Conservation (phyloP, 2,888 invertebrate genomes). For the Sminthurinus aureus region DNA sequence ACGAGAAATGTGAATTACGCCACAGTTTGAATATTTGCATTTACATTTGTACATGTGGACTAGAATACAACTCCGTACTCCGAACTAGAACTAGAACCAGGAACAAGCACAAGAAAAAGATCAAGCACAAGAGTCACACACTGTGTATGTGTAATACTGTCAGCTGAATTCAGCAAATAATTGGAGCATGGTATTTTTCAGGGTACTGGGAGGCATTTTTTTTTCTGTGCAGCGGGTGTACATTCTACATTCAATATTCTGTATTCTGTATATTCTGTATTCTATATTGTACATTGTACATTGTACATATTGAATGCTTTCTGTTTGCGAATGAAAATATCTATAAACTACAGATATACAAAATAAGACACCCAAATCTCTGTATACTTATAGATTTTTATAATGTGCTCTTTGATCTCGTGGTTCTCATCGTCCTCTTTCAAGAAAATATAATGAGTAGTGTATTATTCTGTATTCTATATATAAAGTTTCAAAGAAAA, state of each 20-base stretch:
- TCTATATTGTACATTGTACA: background rate
- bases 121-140: background rate
- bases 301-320: too few relatives aligned
- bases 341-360: too few relatives aligned
- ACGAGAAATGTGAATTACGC: too few relatives aligned
- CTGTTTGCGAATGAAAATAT: too few relatives aligned
- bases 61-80: background rate
- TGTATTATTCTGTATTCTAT: background rate
- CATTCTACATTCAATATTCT: background rate
- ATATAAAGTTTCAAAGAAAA: background rate
- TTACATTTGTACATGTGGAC: too few relatives aligned
- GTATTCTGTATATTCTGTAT: too few relatives aligned
- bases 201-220: conserved; percentile 28
- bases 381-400: too few relatives aligned
- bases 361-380: too few relatives aligned
- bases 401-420: background rate
- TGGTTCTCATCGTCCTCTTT: background rate
- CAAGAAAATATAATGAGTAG: background rate
- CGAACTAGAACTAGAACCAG: background rate
- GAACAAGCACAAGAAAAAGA: background rate
- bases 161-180: conserved; percentile 13
- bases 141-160: background rate
- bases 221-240: background rate
- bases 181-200: conserved; percentile 26
- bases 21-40: too few relatives aligned